A percentile compares a stretch with the other conserved stretches of the same genome.
Evolutionary conservation across 2,797 vertebrate species (phyloP).

Genomic region (Arctocebus calabarensis): DNA sequence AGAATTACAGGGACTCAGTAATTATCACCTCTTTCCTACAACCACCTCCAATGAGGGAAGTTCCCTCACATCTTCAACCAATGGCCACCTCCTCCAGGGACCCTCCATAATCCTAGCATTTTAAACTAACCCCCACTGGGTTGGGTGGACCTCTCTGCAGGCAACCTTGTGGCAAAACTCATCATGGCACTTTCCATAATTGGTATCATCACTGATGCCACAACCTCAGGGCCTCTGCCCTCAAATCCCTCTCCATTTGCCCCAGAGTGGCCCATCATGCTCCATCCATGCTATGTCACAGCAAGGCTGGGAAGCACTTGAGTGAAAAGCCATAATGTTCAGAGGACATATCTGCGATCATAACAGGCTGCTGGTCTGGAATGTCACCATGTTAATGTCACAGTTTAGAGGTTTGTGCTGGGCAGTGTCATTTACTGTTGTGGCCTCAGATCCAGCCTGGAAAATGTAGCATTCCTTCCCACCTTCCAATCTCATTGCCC

Average conservation of each 20-base stretch:
- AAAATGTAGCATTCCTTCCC: too few relatives aligned
- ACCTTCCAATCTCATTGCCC: too few relatives aligned
- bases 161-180: neutral
- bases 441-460: too few relatives aligned
- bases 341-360: neutral
- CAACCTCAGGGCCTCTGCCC: neutral
- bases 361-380: neutral
- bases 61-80: neutral
- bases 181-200: neutral
- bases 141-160: neutral
- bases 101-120: neutral
- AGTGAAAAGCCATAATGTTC: neutral
- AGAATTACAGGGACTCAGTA: neutral
- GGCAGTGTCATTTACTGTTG: neutral
- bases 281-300: fast-evolving
- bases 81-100: neutral
- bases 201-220: neutral
- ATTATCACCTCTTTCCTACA: neutral
- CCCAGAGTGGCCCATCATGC: too few relatives aligned
- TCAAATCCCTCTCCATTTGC: neutral
- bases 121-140: neutral
- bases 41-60: neutral
- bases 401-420: neutral
- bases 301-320: neutral
- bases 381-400: neutral